phyloP scores from a whole-genome alignment of 2,888 invertebrate genomes.

The Automeris io region DNA sequence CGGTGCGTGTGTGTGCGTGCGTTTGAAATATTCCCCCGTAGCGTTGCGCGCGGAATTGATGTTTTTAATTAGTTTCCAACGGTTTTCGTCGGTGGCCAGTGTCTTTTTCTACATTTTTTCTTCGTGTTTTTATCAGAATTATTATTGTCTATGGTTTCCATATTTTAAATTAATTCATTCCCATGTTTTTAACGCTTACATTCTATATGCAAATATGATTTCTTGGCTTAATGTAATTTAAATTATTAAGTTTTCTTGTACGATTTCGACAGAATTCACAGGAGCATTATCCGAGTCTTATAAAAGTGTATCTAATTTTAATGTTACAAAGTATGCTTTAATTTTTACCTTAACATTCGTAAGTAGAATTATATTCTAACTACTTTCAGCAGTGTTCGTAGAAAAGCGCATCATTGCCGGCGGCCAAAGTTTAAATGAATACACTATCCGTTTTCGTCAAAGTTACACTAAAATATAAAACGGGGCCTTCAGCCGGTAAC shows the following conservation, averaged over 20 bases:
- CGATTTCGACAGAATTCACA: too few relatives aligned
- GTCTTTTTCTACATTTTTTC: slow-evolving; percentile 37
- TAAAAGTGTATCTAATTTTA: too few relatives aligned
- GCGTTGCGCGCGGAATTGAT: slow-evolving; percentile 66
- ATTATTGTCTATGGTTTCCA: slow-evolving; percentile 10
- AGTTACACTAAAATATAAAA: slow-evolving; percentile 58
- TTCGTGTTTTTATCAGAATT: slow-evolving; percentile 38
- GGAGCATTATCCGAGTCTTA: too few relatives aligned
- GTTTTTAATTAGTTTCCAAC: slow-evolving; percentile 75
- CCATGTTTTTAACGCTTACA: too few relatives aligned
- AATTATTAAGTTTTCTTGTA: too few relatives aligned
- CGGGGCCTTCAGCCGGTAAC: slow-evolving; percentile 45
- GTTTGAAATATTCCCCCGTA: slow-evolving; percentile 71
- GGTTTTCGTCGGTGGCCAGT: slow-evolving; percentile 66
- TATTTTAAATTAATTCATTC: neutral
- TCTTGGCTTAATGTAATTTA: too few relatives aligned
- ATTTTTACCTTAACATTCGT: too few relatives aligned
- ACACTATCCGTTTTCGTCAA: slow-evolving; percentile 48
- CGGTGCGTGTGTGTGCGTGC: slow-evolving; percentile 51
- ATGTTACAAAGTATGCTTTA: too few relatives aligned
- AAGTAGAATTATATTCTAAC: too few relatives aligned
- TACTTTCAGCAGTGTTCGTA: neutral
- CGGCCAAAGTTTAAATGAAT: slow-evolving; percentile 46
- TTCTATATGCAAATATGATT: too few relatives aligned
- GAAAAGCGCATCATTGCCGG: slow-evolving; percentile 9